A percentile compares a stretch with the other conserved stretches of the same genome.
phyloP scores from a whole-genome alignment of 2,888 invertebrate genomes.

The Harpalus rubripes region DNA sequence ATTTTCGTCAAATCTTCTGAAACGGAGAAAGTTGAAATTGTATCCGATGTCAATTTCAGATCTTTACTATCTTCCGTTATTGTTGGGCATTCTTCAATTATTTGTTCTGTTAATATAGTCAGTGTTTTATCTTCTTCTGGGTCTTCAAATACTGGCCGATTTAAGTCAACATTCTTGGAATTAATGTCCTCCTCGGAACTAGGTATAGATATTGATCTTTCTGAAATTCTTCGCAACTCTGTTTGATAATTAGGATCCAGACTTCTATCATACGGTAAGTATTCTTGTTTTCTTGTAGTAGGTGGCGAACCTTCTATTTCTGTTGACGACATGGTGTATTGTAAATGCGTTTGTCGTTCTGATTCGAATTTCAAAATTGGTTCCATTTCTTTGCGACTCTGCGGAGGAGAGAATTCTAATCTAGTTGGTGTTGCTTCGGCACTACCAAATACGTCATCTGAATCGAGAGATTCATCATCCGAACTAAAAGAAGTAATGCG shows the following conservation, averaged over 20 bases:
- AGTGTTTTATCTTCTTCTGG: slow-evolving; percentile 72
- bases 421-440: slow-evolving; percentile 86
- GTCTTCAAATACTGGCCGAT: slow-evolving; percentile 75
- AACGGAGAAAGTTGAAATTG: slow-evolving; percentile 54
- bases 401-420: slow-evolving; percentile 87
- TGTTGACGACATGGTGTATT: slow-evolving; percentile 85
- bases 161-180: slow-evolving; percentile 79
- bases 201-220: slow-evolving; percentile 87
- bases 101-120: slow-evolving; percentile 74
- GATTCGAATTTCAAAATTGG: slow-evolving; percentile 87
- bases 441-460: slow-evolving; percentile 88
- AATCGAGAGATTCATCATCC: slow-evolving; percentile 87
- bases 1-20: slow-evolving; percentile 64
- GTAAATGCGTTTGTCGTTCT: slow-evolving; percentile 83
- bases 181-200: slow-evolving; percentile 87
- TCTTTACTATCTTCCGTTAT: slow-evolving; percentile 69
- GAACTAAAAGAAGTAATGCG: slow-evolving; percentile 88
- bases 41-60: slow-evolving; percentile 66
- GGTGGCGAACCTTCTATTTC: slow-evolving; percentile 89
- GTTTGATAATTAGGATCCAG: slow-evolving; percentile 83
- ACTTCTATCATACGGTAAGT: slow-evolving; percentile 80
- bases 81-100: slow-evolving; percentile 78
- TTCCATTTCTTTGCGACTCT: slow-evolving; percentile 87
- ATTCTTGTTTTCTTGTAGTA: slow-evolving; percentile 85
- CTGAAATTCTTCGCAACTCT: slow-evolving; percentile 85